A percentile compares a stretch with the other conserved stretches of the same genome.
Evolutionary conservation across 2,113 vertebrate genomes (phyloP).

Genomic region (Dendrocopos noguchii): DNA sequence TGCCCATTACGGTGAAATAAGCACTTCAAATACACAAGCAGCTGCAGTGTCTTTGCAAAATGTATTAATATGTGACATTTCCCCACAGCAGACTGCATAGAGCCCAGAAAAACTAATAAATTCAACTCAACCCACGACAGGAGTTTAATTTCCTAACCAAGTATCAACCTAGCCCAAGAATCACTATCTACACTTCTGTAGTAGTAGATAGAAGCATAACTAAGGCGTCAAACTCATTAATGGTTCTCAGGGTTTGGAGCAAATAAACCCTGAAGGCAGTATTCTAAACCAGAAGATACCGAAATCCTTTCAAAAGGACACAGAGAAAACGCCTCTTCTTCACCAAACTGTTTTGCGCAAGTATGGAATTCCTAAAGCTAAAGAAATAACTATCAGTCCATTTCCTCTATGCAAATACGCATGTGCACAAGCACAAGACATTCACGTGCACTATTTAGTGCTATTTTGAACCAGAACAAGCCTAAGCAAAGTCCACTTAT

Average conservation of each 20-base stretch:
- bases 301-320: background rate
- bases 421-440: background rate
- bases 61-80: background rate
- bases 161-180: background rate
- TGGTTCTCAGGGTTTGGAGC: background rate
- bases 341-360: background rate
- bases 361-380: background rate
- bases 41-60: background rate
- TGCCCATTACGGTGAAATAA: background rate
- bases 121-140: background rate
- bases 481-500: background rate
- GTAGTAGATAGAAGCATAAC: background rate
- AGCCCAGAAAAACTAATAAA: constrained; percentile 2
- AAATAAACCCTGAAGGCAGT: background rate
- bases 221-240: background rate
- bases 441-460: background rate
- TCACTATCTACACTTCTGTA: background rate
- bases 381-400: background rate
- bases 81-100: background rate
- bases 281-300: background rate
- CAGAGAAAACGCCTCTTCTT: background rate
- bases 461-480: background rate
- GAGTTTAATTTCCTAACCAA: constrained; percentile 1
- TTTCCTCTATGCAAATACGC: background rate
- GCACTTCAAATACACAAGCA: background rate